These are phyloP conservation scores for Hypercompe scribonia DNA, from an alignment of 2,888 invertebrate genomes.

Conservation along the genomic window DNA sequence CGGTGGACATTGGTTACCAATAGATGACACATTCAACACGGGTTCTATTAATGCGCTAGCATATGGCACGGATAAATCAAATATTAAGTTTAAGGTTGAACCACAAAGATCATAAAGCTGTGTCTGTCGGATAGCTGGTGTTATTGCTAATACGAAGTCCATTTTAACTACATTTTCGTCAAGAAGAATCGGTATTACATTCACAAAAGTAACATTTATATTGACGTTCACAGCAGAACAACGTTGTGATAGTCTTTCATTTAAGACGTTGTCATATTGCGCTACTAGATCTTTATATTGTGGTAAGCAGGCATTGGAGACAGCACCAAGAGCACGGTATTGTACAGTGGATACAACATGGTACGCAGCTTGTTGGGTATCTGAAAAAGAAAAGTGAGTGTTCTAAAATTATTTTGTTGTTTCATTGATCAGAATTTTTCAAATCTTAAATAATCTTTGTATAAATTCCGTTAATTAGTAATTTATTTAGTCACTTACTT, in stretches of 20 bases:
- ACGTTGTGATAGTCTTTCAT: constrained; percentile 93
- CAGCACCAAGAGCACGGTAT: constrained; percentile 96
- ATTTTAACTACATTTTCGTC: constrained; percentile 96
- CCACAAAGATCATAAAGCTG: constrained; percentile 98
- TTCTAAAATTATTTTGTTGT: background rate
- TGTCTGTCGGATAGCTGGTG: constrained; percentile 95
- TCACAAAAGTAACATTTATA: constrained; percentile 96
- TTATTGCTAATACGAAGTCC: constrained; percentile 95
- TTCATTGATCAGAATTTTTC: background rate
- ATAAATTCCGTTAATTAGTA: too few relatives aligned
- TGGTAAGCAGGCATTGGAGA: constrained; percentile 92
- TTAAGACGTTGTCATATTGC: constrained; percentile 93
- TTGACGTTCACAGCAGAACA: constrained; percentile 98
- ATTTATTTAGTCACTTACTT: constrained; percentile 82
- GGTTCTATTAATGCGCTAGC: constrained; percentile 96
- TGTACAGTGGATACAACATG: constrained; percentile 95
- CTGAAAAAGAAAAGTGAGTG: constrained; percentile 77
- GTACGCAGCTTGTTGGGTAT: constrained; percentile 97
- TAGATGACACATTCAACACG: constrained; percentile 94
- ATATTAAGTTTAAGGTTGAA: constrained; percentile 96
- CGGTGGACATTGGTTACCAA: constrained; percentile 97
- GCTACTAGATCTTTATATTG: constrained; percentile 94
- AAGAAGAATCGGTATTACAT: constrained; percentile 91
- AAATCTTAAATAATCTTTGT: background rate
- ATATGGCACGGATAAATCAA: constrained; percentile 97